Evolutionary conservation across 2,888 invertebrate genomes (phyloP), one percentile per base, ranked within the genome.

Genomic region (Cheilosia impressa): DNA sequence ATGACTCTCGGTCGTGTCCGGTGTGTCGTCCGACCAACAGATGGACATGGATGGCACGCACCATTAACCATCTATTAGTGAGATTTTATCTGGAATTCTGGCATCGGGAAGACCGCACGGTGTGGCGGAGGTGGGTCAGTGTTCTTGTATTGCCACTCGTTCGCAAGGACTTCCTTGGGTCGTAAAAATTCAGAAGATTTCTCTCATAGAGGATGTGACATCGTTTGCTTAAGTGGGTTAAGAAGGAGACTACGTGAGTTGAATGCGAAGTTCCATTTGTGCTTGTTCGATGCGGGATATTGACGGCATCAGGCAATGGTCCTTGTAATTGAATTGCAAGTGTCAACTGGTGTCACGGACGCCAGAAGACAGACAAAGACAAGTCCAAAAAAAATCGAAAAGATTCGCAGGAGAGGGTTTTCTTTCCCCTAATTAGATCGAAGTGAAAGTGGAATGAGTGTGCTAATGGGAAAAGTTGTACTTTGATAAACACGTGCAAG

Each of bases 41-140:
- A 69, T 62, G 60, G 68, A 65, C 76, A 4, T 13, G 66, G 80
- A 71, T 72, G 76, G 81, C 85, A 85, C 85, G 81, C 81, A 63
- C 85, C 76, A 85, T 81, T 85, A 81, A 85, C 68, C 76, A 85
- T 81, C 85, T 81, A 85, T 85, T 81, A 85, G 81, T 81, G 76
- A 53, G 77, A 85, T 81, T 81, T 77, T 72, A 81, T 81, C 81
- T 68, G 68, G 63, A 77, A 81, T 47, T 52, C 52, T 31, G 47
- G 27, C 50, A 45, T 13, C 9, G 4, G 58, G 13, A 27, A 9
- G 13, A 24, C n/a, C 19, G 41, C 13, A 34, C 27, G 50, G 27
- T 60, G 41, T 47, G 13, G 63, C 17, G 17, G 31, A 15, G 34
- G 4, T 38, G n/a, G 47, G 10, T 34, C 19, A 24, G 9, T 38